phyloP scores from a whole-genome alignment of 2,888 invertebrate genomes.

The Drosophila mayaguana region DNA sequence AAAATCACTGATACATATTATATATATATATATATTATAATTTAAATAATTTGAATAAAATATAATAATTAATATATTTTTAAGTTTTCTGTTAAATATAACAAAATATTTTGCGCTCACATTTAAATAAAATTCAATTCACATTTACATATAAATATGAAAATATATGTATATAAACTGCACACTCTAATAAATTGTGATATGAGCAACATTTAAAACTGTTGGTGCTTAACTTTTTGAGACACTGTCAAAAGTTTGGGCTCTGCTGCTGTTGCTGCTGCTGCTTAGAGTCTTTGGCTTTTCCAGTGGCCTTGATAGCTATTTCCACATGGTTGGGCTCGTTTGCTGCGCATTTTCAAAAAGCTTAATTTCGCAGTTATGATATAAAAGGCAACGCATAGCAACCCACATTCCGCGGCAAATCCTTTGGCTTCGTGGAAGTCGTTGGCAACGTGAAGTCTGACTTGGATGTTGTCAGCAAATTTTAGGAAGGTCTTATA shows the following conservation, averaged over 20 bases:
- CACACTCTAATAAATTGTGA: conserved; percentile 10
- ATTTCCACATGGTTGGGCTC: conserved; percentile 60
- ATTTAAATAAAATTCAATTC: neutral
- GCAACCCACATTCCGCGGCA: neutral
- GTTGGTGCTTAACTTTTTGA: conserved; percentile 12
- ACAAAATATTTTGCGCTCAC: no score
- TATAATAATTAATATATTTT: no score
- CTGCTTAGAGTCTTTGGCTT: conserved; percentile 24
- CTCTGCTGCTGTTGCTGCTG: neutral
- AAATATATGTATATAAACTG: neutral
- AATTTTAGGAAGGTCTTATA: conserved; percentile 19
- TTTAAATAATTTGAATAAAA: neutral
- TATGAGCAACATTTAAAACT: conserved; percentile 4
- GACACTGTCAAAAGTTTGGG: conserved; percentile 16
- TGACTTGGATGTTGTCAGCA: conserved; percentile 13
- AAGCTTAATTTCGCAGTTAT: conserved; percentile 74
- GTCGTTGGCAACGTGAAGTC: neutral
- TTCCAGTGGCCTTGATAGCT: conserved; percentile 22
- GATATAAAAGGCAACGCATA: conserved; percentile 48
- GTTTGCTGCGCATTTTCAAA: conserved; percentile 59
- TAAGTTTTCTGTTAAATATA: no score
- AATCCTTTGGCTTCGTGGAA: neutral
- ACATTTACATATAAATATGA: no score
- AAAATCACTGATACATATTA: no score
- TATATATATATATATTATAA: neutral